phyloP scores from a whole-genome alignment of 2,888 invertebrate genomes.

The Tetropium fuscum region DNA sequence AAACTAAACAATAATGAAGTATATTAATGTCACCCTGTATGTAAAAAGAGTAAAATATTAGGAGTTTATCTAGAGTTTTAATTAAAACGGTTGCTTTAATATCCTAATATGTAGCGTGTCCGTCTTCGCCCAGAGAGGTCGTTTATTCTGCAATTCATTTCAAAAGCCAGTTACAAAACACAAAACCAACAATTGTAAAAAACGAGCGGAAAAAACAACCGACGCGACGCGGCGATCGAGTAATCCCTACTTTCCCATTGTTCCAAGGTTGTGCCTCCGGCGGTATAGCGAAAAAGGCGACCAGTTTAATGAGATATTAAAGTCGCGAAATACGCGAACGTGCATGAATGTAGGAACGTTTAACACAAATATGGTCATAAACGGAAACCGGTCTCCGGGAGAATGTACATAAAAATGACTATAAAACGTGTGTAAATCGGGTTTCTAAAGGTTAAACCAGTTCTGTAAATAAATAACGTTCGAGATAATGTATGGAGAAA shows the following conservation, averaged over 20 bases:
- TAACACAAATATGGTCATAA: constrained; percentile 31
- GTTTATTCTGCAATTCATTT: too few relatives aligned
- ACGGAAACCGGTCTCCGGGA: constrained; percentile 21
- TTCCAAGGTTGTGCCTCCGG: constrained; percentile 12
- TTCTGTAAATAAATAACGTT: constrained; percentile 29
- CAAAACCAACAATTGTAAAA: too few relatives aligned
- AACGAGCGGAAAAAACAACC: too few relatives aligned
- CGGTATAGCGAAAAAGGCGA: background rate
- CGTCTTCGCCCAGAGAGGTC: too few relatives aligned
- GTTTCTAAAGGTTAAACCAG: constrained; percentile 33
- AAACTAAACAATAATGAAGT: too few relatives aligned
- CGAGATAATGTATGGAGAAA: constrained; percentile 31
- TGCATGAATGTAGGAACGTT: constrained; percentile 24
- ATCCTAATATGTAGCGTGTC: too few relatives aligned
- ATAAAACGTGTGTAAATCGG: constrained; percentile 32
- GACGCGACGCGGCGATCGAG: too few relatives aligned
- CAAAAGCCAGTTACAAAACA: too few relatives aligned
- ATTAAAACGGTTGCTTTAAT: too few relatives aligned
- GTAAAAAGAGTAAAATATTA: too few relatives aligned
- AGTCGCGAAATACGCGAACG: constrained; percentile 22
- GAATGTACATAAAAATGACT: constrained; percentile 31
- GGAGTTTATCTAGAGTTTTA: too few relatives aligned
- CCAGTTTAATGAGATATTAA: constrained; percentile 24
- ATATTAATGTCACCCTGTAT: too few relatives aligned
- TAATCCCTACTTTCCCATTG: constrained; percentile 9